A percentile compares a stretch with the other conserved stretches of the same genome.
These are phyloP conservation scores for Drosophila crucigera DNA, from an alignment of 2,888 invertebrate species.

Conservation along the genomic window DNA sequence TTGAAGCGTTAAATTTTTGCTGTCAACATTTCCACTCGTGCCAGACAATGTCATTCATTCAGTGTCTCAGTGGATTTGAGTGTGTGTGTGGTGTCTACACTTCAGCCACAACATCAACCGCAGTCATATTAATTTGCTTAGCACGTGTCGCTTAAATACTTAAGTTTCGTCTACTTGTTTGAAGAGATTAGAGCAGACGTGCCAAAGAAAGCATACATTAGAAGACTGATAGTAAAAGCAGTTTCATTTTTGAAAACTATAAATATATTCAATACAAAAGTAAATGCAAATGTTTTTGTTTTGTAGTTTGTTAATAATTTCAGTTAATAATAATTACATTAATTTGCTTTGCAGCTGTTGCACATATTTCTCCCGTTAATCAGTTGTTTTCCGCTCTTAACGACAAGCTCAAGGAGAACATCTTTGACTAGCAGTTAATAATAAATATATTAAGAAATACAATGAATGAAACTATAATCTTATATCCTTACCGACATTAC, in stretches of 20 bases:
- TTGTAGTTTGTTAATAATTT: not conserved
- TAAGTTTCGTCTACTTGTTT: slow-evolving; percentile 50
- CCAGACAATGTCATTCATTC: slow-evolving; percentile 41
- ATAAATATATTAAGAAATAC: too few relatives aligned
- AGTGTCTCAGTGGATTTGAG: slow-evolving; percentile 7
- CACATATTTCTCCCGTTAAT: not conserved
- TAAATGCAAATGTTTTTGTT: not conserved
- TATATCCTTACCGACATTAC: not conserved
- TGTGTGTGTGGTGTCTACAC: slow-evolving; percentile 5
- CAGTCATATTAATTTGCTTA: slow-evolving; percentile 66
- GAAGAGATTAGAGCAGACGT: slow-evolving; percentile 62
- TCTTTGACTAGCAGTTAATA: not conserved
- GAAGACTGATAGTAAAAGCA: slow-evolving; percentile 1
- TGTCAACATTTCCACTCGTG: slow-evolving; percentile 69
- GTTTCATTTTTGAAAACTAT: not conserved
- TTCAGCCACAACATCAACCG: slow-evolving; percentile 12
- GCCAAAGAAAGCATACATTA: slow-evolving; percentile 2
- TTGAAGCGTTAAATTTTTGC: slow-evolving; percentile 80
- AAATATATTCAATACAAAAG: not conserved
- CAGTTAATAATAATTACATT: not conserved
- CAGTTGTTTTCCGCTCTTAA: not conserved
- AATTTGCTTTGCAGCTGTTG: not conserved
- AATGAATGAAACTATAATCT: not conserved
- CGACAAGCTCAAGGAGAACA: slow-evolving; percentile 4
- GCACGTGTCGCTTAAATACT: slow-evolving; percentile 63